Base-by-base conservation (phyloP, 1,140 invertebrate genomes). In the Coenobita brevimanus region DNA sequence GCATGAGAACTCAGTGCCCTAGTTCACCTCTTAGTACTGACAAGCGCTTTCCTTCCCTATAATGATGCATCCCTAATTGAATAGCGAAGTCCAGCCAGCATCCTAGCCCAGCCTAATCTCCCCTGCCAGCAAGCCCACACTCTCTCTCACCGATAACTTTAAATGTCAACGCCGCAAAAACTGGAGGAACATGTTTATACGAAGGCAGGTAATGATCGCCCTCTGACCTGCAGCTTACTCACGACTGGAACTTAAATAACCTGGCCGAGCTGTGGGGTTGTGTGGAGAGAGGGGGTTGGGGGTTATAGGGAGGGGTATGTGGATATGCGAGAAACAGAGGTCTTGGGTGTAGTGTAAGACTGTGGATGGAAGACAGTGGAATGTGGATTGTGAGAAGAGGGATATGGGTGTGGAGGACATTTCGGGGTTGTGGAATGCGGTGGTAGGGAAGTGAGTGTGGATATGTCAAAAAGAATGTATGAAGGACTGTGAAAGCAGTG, bases 161-260 rank as follows among this genome's bases (percentile, higher is more conserved):
- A 82, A 82, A 82, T 82, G 80, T 71, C 80, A 82, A 71, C 80
- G 4, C 33, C 15, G 33, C n/a, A 82, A 82, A 82, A 82, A 82
- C n/a, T 71, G 41, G 80, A 50, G 60, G 33, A 82, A 69, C 62
- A 10, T 69, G 62, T 71, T 50, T 82, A 71, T 50, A 38, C 64
- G 38, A n/a, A 54, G 64, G n/a, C 54, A 27, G 67, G n/a, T 82
- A 82, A 82, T 82, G 80, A 69, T 27, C 64, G 27, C 38, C 80
- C 54, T 81, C 60, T 81, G 79, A 81, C 79, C 79, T 81, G 79
- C 62, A 21, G 79, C 62, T 81, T 36, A 15, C 57, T 27, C 36
- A 60, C 27, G 36, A 67, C 79, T 81, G 79, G 60, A 67, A 67
- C 43, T 62, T 67, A 81, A 67, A 67, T 81, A 30, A 41, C 60